These are phyloP conservation scores for Thalpophila matura DNA, from an alignment of 2,888 invertebrate species.

Conservation along the genomic window DNA sequence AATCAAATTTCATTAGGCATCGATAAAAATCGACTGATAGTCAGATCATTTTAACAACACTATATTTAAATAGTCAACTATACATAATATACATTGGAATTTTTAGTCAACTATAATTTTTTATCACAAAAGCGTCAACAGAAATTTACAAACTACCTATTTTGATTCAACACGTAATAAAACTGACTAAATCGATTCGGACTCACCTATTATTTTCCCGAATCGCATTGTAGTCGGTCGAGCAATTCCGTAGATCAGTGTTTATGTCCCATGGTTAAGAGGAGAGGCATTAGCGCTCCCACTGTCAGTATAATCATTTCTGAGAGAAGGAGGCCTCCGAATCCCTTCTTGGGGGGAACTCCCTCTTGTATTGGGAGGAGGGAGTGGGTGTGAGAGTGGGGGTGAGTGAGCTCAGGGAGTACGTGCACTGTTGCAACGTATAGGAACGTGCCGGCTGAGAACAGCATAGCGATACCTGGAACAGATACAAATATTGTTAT, in stretches of 20 bases:
- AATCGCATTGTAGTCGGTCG: constrained; percentile 9
- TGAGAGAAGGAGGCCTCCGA: constrained; percentile 92
- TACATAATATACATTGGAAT: constrained; percentile 42
- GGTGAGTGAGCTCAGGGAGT: constrained; percentile 96
- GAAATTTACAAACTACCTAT: constrained; percentile 10
- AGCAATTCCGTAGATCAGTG: constrained; percentile 89
- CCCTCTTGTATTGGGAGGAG: constrained; percentile 82
- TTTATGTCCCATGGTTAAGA: constrained; percentile 98
- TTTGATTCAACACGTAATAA: constrained; percentile 23
- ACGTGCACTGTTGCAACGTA: constrained; percentile 99
- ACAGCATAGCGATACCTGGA: constrained; percentile 97
- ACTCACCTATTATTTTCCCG: neutral
- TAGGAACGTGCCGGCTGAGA: constrained; percentile 99
- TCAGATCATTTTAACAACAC: neutral
- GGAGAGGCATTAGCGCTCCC: constrained; percentile 96
- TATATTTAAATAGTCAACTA: constrained; percentile 22
- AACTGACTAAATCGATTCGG: neutral
- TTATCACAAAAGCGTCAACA: constrained; percentile 46
- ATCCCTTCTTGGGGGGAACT: constrained; percentile 72
- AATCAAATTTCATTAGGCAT: constrained; percentile 23
- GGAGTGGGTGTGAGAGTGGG: constrained; percentile 83
- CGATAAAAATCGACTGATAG: constrained; percentile 29
- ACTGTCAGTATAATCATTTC: constrained; percentile 96
- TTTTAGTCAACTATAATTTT: constrained; percentile 22
- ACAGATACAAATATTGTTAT: constrained; percentile 44